These are phyloP conservation scores for Drosophila atripex DNA, from an alignment of 2,888 invertebrate genomes.

Conservation along the genomic window DNA sequence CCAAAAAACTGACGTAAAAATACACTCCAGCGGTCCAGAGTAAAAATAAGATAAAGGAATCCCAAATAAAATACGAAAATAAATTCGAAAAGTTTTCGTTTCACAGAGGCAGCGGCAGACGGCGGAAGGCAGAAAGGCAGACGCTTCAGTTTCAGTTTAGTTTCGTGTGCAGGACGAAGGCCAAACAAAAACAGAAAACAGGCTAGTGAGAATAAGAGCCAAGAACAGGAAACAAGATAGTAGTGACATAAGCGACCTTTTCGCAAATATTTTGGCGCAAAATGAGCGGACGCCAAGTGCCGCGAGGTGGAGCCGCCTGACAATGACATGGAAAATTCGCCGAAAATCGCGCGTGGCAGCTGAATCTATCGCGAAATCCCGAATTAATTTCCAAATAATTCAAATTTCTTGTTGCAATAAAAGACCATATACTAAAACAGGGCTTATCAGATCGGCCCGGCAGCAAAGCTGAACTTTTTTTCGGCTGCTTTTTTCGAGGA, in stretches of 20 bases:
- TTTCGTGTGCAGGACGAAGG: slow-evolving; percentile 23
- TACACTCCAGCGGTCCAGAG: slow-evolving; percentile 44
- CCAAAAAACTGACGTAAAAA: slow-evolving; percentile 67
- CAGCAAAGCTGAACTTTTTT: slow-evolving; percentile 27
- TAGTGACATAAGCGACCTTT: slow-evolving; percentile 52
- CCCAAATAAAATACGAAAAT: slow-evolving; percentile 40
- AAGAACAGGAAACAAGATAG: slow-evolving; percentile 27
- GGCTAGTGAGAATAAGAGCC: slow-evolving; percentile 7
- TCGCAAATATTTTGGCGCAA: slow-evolving; percentile 66
- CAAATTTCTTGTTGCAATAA: slow-evolving; percentile 10
- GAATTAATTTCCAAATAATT: slow-evolving; percentile 20
- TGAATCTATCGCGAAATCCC: slow-evolving; percentile 18
- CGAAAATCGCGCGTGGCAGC: slow-evolving; percentile 69
- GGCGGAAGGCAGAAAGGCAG: background rate
- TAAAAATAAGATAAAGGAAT: slow-evolving; percentile 46
- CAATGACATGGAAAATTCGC: slow-evolving; percentile 81
- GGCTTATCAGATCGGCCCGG: slow-evolving; percentile 35
- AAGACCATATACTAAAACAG: background rate
- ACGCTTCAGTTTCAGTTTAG: slow-evolving; percentile 5
- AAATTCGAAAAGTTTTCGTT: slow-evolving; percentile 43
- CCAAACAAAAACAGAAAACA: slow-evolving; percentile 2
- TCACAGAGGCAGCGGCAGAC: slow-evolving; percentile 5
- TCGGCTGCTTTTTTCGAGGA: slow-evolving; percentile 15
- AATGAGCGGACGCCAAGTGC: slow-evolving; percentile 52
- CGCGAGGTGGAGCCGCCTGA: slow-evolving; percentile 48